Evolutionary conservation across 2,797 vertebrate genomes (phyloP), one percentile per base, ranked within the genome.

Genomic region (Erpetoichthys calabaricus): DNA sequence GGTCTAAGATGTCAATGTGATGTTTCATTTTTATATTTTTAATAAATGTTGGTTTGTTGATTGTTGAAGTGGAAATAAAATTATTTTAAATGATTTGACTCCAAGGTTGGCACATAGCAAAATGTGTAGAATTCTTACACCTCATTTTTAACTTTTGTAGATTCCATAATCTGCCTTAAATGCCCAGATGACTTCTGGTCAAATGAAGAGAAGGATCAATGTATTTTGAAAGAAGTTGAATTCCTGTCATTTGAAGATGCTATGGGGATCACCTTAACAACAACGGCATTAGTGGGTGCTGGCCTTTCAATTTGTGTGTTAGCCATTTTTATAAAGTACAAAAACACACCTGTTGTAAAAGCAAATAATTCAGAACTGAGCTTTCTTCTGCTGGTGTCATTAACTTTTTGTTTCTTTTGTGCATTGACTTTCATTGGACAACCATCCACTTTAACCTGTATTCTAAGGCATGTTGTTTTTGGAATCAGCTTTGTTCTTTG

Each of bases 361-460:
- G 82, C 79, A 47, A 87, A 85, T 71, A 85, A 86, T 62, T 82
- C 83, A 1, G 83, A 85, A 65, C 71, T 84, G 58, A 85, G 85
- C 62, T 86, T 84, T 61, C 62, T 86, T 56, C 76, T 86, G 47
- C 73, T 85, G 7, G 41, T 79, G 7, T 84, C 82, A 2, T 73
- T 86, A 49, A 80, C 74, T 45, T 72, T 85, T 1, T 86, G 83
- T 62, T 86, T 84, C 66, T 64, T 86, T 53, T 85, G 83, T 58
- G 75, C 70, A 2, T 55, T 82, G 65, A 65, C 73, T 57, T 81
- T 83, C 58, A 75, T 85, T 8, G 81, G 81, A 5, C 68, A 73
- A 9, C 82, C 80, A 0, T 81, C 80, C 1, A 50, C 56, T 42
- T 83, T 76, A 80, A 73, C 72, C 7, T 86, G 82, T 45, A 60